A percentile compares a stretch with the other conserved stretches of the same genome.
Conservation (phyloP, 2,888 invertebrate genomes). For the Tachina lurida region DNA sequence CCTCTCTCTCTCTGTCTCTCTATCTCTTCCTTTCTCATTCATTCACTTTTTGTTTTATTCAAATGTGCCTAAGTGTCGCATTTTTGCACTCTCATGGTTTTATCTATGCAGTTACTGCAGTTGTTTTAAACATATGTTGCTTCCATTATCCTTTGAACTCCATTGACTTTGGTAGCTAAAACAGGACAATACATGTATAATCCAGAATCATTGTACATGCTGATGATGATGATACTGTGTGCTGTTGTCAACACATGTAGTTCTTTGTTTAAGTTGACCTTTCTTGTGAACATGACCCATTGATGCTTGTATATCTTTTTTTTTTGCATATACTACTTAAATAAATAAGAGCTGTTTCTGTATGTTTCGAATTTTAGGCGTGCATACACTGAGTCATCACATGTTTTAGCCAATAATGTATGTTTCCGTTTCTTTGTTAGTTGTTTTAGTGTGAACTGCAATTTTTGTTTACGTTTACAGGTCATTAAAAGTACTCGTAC, state of each 20-base stretch:
- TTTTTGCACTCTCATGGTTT: background rate
- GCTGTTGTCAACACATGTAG: constrained; percentile 17
- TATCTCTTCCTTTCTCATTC: background rate
- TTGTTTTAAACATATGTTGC: constrained; percentile 52
- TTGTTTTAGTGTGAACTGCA: background rate
- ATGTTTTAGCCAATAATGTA: constrained; percentile 25
- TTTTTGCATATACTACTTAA: background rate
- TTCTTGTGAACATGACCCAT: constrained; percentile 60
- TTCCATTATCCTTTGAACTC: constrained; percentile 65
- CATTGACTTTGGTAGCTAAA: constrained; percentile 63
- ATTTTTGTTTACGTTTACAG: constrained; percentile 24
- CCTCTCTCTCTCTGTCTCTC: background rate
- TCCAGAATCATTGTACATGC: background rate
- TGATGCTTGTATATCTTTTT: constrained; percentile 30
- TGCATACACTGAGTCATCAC: constrained; percentile 32
- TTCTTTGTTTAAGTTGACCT: constrained; percentile 65
- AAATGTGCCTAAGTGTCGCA: background rate
- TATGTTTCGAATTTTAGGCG: background rate
- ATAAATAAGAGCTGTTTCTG: background rate
- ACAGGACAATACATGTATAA: background rate
- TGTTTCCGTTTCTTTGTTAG: background rate
- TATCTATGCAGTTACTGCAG: constrained; percentile 42
- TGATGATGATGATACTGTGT: constrained; percentile 9
- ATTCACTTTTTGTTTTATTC: background rate
- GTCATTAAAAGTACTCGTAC: background rate